Conservation (phyloP, 2,888 invertebrate genomes). For the Chrysolina haemoptera region DNA sequence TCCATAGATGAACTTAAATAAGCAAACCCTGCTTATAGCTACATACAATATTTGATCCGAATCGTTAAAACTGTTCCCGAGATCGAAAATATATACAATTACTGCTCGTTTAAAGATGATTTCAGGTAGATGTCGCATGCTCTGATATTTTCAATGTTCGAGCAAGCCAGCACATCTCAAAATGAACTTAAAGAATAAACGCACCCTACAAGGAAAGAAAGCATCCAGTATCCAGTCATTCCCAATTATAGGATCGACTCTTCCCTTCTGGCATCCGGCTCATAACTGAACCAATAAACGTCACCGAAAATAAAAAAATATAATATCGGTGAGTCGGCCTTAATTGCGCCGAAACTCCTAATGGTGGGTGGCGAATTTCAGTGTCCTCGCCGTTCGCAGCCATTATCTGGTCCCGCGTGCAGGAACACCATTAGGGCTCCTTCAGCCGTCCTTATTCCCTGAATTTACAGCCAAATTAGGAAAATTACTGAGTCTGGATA, state of each 20-base stretch:
- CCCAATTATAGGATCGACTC: not conserved
- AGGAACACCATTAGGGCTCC: slow-evolving; percentile 62
- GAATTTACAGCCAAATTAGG: slow-evolving; percentile 63
- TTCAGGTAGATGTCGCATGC: too few relatives aligned
- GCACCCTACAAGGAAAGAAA: too few relatives aligned
- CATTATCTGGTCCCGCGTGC: slow-evolving; percentile 55
- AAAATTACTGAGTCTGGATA: slow-evolving; percentile 61
- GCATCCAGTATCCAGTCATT: too few relatives aligned
- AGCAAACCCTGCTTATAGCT: too few relatives aligned
- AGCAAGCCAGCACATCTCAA: too few relatives aligned
- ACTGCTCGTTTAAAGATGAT: too few relatives aligned
- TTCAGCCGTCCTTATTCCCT: slow-evolving; percentile 61
- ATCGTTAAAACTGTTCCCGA: too few relatives aligned
- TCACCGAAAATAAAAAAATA: slow-evolving; percentile 13
- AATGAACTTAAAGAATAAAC: too few relatives aligned
- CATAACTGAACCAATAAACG: slow-evolving; percentile 9
- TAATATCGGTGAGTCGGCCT: slow-evolving; percentile 22
- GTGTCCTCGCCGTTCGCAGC: slow-evolving; percentile 36
- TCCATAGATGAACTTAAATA: too few relatives aligned
- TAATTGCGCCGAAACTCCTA: slow-evolving; percentile 22
- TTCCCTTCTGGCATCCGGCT: not conserved
- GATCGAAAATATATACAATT: too few relatives aligned
- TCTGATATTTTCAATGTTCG: too few relatives aligned
- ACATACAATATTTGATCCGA: too few relatives aligned
- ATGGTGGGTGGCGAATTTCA: slow-evolving; percentile 33